Evolutionary conservation across 1,140 invertebrate species (phyloP), one percentile per base, ranked within the genome.

Genomic region (Pantala flavescens): DNA sequence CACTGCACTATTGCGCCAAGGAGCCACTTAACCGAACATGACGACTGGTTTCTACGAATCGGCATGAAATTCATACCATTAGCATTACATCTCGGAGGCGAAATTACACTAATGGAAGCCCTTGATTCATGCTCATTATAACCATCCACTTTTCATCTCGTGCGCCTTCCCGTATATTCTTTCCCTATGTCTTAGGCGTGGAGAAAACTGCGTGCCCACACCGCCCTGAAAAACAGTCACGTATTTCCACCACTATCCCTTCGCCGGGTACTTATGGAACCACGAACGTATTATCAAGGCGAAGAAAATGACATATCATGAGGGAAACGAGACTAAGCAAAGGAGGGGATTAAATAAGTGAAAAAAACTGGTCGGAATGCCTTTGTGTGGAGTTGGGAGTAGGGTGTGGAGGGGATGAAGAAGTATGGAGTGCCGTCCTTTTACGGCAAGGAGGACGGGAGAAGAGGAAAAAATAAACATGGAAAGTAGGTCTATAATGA

Each of bases 231-330:
- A 21, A 16, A 63, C 49, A 63, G n/a, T 63, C 49, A 63, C 49
- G 49, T 63, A 63, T 21, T 5, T 16, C 49, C 3, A 63, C 49
- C 49, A 63, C 49, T 7, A 63, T 63, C 49, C 49, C 14, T 21
- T 16, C 49, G 3, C 49, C 14, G 49, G 12, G 49, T 63, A 63
- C 49, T 63, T 63, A 63, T 21, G 49, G 49, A 19, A 21, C 49
- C 16, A 21, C 49, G 49, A 63, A 16, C 49, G 49, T 63, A 63
- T 63, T 63, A 63, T 63, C 49, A 63, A 19, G 49, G 49, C 49
- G 49, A 63, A 63, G 49, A 63, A 63, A 63, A 63, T 63, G 49
- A 63, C 49, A 63, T 63, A 21, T 63, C 16, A 63, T 63, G 49
- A 63, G 49, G 49, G 49, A 21, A 63, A 63, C 49, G 49, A 63